Evolutionary conservation across 2,113 vertebrate genomes (phyloP).

Genomic region (Ochotona curzoniae): DNA sequence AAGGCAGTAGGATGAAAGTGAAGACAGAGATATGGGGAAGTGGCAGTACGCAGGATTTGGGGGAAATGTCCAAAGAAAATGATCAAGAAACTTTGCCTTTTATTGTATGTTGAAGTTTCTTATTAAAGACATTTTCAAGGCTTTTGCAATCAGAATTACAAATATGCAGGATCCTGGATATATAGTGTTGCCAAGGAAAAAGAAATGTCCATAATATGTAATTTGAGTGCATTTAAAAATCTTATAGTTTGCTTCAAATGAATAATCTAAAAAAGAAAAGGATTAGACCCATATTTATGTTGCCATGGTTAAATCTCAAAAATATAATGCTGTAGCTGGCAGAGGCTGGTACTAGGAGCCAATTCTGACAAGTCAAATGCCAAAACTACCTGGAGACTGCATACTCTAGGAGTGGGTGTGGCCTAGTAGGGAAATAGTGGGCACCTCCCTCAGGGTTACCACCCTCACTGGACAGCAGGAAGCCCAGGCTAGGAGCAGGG

Average conservation of each 20-base stretch:
- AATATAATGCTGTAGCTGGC: slow-evolving; percentile 43
- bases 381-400: no score
- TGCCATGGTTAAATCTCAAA: slow-evolving; percentile 66
- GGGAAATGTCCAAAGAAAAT: not conserved
- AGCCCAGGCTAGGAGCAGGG: no score
- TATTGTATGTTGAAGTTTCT: not conserved
- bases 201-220: slow-evolving; percentile 43
- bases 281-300: slow-evolving; percentile 71
- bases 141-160: slow-evolving; percentile 45
- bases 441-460: no score
- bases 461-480: no score
- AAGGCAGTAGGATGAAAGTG: not conserved
- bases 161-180: slow-evolving; percentile 16
- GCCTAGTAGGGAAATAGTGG: no score
- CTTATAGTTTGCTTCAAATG: slow-evolving; percentile 58
- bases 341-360: no score
- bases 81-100: slow-evolving; percentile 36
- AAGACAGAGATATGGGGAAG: not conserved
- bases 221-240: slow-evolving; percentile 67
- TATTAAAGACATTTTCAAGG: slow-evolving; percentile 17
- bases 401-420: no score
- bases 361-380: no score
- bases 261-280: slow-evolving; percentile 65
- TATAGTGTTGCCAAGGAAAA: slow-evolving; percentile 23
- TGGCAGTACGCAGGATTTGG: not conserved